phyloP scores from a whole-genome alignment of 2,113 vertebrate species.

The Nothobranchius kuhntae region DNA sequence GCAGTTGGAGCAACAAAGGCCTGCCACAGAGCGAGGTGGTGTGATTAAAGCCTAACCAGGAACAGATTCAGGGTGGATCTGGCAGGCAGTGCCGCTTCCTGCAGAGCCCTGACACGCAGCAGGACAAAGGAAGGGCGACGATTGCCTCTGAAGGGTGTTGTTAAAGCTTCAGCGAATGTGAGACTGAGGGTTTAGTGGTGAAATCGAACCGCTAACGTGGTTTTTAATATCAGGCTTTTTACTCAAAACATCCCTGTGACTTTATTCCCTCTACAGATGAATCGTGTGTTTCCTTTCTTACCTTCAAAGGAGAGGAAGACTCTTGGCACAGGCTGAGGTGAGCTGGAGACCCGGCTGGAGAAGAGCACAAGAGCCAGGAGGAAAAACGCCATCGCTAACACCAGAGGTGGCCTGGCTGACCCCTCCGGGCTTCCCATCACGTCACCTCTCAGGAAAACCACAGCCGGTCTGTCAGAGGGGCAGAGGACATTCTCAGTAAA shows the following conservation, averaged over 20 bases:
- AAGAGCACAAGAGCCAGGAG: slow-evolving; percentile 62
- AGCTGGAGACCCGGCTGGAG: slow-evolving; percentile 46
- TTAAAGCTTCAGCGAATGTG: neutral
- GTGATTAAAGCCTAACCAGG: slow-evolving; percentile 67
- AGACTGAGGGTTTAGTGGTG: neutral
- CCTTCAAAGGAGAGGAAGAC: slow-evolving; percentile 80
- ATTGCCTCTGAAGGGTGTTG: neutral
- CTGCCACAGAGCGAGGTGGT: slow-evolving; percentile 1
- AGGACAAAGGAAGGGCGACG: slow-evolving; percentile 17
- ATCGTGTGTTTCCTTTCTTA: slow-evolving; percentile 47
- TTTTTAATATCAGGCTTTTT: too few species aligned
- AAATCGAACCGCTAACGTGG: too few species aligned
- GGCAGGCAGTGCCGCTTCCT: slow-evolving; percentile 35
- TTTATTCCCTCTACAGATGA: neutral
- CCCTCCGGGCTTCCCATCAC: slow-evolving; percentile 66
- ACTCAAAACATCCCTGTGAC: too few species aligned
- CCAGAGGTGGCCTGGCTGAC: slow-evolving; percentile 50
- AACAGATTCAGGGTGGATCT: slow-evolving; percentile 42
- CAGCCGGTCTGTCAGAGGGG: slow-evolving; percentile 32
- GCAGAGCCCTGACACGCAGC: slow-evolving; percentile 31
- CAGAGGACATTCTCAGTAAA: too few species aligned
- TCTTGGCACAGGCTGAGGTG: slow-evolving; percentile 73
- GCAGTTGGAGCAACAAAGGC: slow-evolving; percentile 40
- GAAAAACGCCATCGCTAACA: slow-evolving; percentile 27
- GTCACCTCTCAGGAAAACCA: slow-evolving; percentile 29